Percentiles rank a stretch among this genome's conserved stretches.
Conservation (phyloP, 2,888 invertebrate species). For the Andrena bucephala region DNA sequence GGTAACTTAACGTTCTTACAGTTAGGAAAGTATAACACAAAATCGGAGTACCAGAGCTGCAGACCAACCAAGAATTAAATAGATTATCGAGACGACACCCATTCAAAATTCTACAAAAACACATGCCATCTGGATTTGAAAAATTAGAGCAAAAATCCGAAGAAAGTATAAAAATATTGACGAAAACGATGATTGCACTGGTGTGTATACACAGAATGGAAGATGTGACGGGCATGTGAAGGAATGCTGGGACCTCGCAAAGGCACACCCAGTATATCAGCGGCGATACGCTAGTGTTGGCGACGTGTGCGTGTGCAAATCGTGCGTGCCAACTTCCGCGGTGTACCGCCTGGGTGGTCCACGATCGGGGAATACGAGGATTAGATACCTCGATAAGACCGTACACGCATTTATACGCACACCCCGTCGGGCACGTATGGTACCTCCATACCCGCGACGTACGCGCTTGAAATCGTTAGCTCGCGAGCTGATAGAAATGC, state of each 20-base stretch:
- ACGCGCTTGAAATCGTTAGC: constrained; percentile 52
- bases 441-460: constrained; percentile 24
- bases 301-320: constrained; percentile 64
- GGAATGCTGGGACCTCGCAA: background rate
- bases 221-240: background rate
- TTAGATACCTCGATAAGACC: constrained; percentile 70
- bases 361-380: constrained; percentile 70
- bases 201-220: background rate
- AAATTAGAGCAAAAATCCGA: too few species aligned
- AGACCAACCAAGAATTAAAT: too few species aligned
- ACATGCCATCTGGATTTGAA: too few species aligned
- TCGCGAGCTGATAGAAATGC: constrained; percentile 53
- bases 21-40: too few species aligned
- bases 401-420: constrained; percentile 62
- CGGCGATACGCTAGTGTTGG: constrained; percentile 31
- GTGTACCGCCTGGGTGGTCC: constrained; percentile 77
- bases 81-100: too few species aligned
- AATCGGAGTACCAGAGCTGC: too few species aligned
- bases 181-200: background rate
- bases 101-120: too few species aligned
- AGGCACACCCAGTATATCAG: constrained; percentile 58
- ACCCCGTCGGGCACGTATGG: constrained; percentile 26
- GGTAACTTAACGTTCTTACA: too few species aligned
- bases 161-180: too few species aligned
- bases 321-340: constrained; percentile 77